Evolutionary conservation across 2,113 vertebrate species (phyloP), one percentile per base, ranked within the genome.

Genomic region (Pelecanoides urinatrix): DNA sequence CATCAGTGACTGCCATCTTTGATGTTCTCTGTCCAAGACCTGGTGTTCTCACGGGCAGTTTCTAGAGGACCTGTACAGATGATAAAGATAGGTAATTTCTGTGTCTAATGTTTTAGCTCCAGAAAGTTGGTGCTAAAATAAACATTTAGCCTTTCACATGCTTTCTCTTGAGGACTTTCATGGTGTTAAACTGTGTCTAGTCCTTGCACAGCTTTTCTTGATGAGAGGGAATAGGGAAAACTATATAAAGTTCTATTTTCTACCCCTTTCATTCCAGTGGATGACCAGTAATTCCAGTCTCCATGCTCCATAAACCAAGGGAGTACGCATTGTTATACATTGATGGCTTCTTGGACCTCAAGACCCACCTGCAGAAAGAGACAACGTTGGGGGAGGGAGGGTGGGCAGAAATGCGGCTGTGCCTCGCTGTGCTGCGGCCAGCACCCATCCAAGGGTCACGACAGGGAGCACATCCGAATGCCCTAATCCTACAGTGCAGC

Each of bases 281-380:
- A 30, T 82, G 38, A 29, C 7, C 56, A 80, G 52, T 32, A 88
- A 36, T 73, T 77, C 6, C 42, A 74, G 25, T 11, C 10, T 58
- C 40, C 4, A 1, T 32, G 38, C 22, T 53, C 34, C 7, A 30
- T 21, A 30, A 61, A 56, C 47, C 23, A 25, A 52, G 30, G 36
- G 40, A 14, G 30, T 44, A 2, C 26, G 32, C 16, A 2, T 2
- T 34, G 18, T 40, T 32, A 10, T 19, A 2, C 5, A 42, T 0
- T 21, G 47, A 8, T 45, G 34, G 27, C 30, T 81, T 55, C 32
- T 49, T 42, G 65, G 42, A 45, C 20, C 38, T 86, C 80, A 77
- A 34, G 25, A 13, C n/a, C 16, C 18, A 25, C 4, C 14, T 78
- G 26, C 36, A 88, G 30, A 12, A 36, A 16, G 40, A 67, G 50